phyloP scores from a whole-genome alignment of 2,113 vertebrate genomes.

The Trichechus manatus region DNA sequence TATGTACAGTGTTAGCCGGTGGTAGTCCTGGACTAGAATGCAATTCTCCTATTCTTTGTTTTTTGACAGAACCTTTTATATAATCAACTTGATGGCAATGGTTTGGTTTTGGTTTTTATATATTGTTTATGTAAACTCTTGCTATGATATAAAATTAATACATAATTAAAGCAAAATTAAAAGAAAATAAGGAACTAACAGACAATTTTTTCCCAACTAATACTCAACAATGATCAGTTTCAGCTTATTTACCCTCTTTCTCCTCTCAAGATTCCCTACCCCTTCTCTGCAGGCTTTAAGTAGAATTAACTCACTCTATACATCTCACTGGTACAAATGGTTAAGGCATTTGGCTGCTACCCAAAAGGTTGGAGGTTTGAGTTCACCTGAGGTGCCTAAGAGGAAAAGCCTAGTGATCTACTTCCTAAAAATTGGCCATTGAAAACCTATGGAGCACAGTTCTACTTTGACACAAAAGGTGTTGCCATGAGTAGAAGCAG shows the following conservation, averaged over 20 bases:
- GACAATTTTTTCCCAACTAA: neutral
- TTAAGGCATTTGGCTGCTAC: neutral
- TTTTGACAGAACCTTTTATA: neutral
- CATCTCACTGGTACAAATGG: neutral
- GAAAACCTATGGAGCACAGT: neutral
- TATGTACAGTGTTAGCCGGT: neutral
- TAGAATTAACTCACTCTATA: neutral
- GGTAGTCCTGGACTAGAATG: neutral
- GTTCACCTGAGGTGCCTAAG: neutral
- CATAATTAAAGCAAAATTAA: conserved; percentile 1
- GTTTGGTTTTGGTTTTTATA: neutral
- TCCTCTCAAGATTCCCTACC: neutral
- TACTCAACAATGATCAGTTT: neutral
- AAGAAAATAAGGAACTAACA: neutral
- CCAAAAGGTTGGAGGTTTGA: neutral
- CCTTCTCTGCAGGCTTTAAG: neutral
- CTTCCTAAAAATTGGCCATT: neutral
- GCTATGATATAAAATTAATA: neutral
- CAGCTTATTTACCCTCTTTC: neutral
- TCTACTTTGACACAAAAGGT: neutral
- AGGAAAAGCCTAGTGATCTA: neutral
- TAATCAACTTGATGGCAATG: too few relatives aligned
- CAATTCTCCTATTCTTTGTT: neutral
- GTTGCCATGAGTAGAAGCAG: neutral
- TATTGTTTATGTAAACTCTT: neutral